Conservation (phyloP, 2,113 vertebrate species). For the Bucco capensis region DNA sequence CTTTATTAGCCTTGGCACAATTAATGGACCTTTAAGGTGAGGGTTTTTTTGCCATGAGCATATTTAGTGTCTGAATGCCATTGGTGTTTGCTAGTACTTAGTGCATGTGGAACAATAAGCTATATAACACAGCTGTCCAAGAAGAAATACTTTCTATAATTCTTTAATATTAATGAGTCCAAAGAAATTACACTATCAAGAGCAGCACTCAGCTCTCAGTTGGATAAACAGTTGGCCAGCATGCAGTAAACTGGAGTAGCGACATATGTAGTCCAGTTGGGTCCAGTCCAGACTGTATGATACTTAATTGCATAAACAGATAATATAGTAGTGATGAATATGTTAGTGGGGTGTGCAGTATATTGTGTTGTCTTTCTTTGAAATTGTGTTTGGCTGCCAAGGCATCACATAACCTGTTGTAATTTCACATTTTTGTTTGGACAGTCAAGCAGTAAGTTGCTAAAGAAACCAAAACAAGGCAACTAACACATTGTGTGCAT, state of each 20-base stretch:
- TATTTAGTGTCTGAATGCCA: background rate
- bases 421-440: conserved; percentile 51
- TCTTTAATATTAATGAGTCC: conserved; percentile 59
- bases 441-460: conserved; percentile 45
- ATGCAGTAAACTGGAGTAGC: conserved; percentile 44
- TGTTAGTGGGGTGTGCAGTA: conserved; percentile 24
- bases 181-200: conserved; percentile 49
- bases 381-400: conserved; percentile 21
- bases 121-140: conserved; percentile 45
- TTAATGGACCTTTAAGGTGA: background rate
- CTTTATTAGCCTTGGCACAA: background rate
- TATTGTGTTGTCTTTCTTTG: conserved; percentile 52
- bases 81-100: background rate
- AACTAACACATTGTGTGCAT: conserved; percentile 25
- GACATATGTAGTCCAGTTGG: conserved; percentile 60
- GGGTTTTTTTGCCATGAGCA: background rate
- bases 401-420: conserved; percentile 47
- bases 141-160: conserved; percentile 42
- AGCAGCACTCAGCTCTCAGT: conserved; percentile 39
- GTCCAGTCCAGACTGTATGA: conserved; percentile 49
- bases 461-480: conserved; percentile 35
- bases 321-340: conserved; percentile 42
- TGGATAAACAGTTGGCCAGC: conserved; percentile 65
- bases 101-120: too few species aligned
- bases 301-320: conserved; percentile 61